Evolutionary conservation across 2,113 vertebrate species (phyloP).

Genomic region (Narcine bancroftii): DNA sequence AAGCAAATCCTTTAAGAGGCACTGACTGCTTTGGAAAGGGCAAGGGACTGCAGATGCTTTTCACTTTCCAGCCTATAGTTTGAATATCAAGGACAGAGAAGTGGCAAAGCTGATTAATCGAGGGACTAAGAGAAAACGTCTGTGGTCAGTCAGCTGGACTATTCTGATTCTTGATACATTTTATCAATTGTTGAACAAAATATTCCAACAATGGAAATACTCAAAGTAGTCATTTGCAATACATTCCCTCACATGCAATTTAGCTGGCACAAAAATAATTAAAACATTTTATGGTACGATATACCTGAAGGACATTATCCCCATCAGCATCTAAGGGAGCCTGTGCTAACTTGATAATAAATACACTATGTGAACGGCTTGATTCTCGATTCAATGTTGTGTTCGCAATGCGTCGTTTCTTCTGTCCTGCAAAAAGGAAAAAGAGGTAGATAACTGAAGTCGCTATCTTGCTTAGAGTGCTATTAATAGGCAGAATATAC

Average conservation of each 20-base stretch:
- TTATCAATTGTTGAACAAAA: neutral
- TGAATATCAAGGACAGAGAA: neutral
- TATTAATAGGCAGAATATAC: too few relatives aligned
- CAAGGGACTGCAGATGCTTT: too few relatives aligned
- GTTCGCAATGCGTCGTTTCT: constrained; percentile 69
- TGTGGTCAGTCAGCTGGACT: neutral
- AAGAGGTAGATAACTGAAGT: neutral
- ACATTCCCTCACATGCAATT: neutral
- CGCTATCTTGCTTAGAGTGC: neutral
- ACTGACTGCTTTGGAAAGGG: too few relatives aligned
- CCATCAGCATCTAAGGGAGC: constrained; percentile 85
- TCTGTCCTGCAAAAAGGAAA: constrained; percentile 54
- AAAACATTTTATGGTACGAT: neutral
- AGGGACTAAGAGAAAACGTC: neutral
- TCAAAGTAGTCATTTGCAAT: neutral
- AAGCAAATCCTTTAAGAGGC: too few relatives aligned
- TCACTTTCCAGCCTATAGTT: too few relatives aligned
- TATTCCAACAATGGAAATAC: neutral
- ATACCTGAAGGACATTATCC: constrained; percentile 82
- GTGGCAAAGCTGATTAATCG: neutral
- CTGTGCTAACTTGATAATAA: constrained; percentile 84
- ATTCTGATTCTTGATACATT: neutral
- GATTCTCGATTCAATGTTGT: constrained; percentile 86
- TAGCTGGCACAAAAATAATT: neutral
- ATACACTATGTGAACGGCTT: constrained; percentile 88